Evolutionary conservation across 2,888 invertebrate species (phyloP).

Genomic region (Hemaris fuciformis): DNA sequence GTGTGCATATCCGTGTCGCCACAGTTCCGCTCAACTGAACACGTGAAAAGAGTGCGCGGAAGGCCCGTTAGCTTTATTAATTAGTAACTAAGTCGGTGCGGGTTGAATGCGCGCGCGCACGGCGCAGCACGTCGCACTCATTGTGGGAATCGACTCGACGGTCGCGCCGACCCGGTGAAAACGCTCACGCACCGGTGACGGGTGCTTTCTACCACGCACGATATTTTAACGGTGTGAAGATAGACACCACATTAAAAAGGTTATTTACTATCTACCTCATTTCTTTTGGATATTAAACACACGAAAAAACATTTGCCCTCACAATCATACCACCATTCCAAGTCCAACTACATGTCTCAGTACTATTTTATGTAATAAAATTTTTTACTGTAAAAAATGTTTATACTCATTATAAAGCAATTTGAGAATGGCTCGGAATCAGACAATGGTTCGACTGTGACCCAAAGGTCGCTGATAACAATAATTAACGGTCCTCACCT

Average conservation of each 20-base stretch:
- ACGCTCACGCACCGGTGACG: constrained; percentile 23
- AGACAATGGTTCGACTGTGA: no score
- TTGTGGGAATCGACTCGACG: constrained; percentile 56
- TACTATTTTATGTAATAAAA: no score
- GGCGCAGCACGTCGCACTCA: constrained; percentile 42
- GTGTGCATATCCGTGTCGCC: constrained; percentile 25
- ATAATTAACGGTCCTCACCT: no score
- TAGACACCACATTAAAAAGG: neutral
- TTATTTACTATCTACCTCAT: neutral
- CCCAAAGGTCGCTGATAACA: no score
- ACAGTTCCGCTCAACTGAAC: constrained; percentile 51
- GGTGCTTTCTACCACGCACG: constrained; percentile 43
- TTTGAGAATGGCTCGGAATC: no score
- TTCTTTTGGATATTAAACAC: no score
- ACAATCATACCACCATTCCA: no score
- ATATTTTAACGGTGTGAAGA: constrained; percentile 11
- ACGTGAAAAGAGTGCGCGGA: constrained; percentile 60
- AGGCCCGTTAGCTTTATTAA: constrained; percentile 65
- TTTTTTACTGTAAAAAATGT: no score
- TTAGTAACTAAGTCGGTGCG: constrained; percentile 63
- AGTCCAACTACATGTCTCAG: no score
- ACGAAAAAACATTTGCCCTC: no score
- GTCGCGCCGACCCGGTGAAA: constrained; percentile 45
- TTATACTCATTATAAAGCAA: no score
- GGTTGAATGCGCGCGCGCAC: constrained; percentile 62